phyloP scores from a whole-genome alignment of 2,888 invertebrate species.

The Tigriopus californicus region DNA sequence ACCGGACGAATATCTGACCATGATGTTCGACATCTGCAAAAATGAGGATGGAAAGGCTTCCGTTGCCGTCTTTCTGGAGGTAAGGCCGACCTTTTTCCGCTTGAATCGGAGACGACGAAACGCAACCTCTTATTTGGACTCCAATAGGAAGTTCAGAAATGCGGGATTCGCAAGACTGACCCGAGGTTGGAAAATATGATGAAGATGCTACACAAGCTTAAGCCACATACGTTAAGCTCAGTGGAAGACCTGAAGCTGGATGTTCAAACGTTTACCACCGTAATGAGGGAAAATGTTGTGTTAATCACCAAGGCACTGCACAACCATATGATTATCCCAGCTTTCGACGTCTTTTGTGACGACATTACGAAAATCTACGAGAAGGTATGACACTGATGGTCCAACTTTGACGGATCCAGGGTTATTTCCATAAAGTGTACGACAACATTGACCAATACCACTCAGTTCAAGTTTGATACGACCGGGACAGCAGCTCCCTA shows the following conservation, averaged over 20 bases:
- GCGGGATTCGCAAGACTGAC: neutral
- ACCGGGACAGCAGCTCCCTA: constrained; percentile 44
- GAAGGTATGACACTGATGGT: constrained; percentile 43
- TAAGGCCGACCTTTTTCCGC: too few species aligned
- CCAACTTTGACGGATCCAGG: too few species aligned
- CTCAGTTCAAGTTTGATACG: too few species aligned
- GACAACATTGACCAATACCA: too few species aligned
- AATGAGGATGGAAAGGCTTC: constrained; percentile 9
- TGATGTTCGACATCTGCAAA: neutral
- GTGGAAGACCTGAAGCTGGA: neutral
- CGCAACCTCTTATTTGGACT: neutral
- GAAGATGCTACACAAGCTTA: neutral
- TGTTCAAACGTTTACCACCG: neutral
- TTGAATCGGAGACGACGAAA: too few species aligned
- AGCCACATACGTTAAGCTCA: neutral
- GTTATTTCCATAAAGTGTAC: too few species aligned
- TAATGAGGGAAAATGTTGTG: neutral
- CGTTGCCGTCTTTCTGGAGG: constrained; percentile 2
- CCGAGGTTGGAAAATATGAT: constrained; percentile 1
- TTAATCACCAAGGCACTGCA: constrained; percentile 4
- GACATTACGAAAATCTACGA: constrained; percentile 85
- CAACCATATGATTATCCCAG: constrained; percentile 62
- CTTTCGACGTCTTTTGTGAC: constrained; percentile 71
- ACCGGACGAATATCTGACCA: neutral
- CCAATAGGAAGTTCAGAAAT: neutral